Conservation (phyloP, 2,797 vertebrate species). For the Darevskia nairensis region DNA sequence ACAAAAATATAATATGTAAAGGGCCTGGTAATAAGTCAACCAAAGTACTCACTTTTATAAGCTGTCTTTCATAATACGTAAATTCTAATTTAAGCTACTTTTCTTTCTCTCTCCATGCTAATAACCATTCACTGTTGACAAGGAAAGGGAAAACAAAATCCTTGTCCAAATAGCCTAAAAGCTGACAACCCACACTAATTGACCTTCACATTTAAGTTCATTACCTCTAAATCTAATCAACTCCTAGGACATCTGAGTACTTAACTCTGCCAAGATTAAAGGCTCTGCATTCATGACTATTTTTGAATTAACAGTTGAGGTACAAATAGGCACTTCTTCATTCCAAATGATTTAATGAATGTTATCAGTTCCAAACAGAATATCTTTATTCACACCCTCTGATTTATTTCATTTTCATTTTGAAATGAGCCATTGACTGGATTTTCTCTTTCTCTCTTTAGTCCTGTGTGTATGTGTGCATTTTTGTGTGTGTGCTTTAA, state of each 20-base stretch:
- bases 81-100: slow-evolving; percentile 22
- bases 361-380: slow-evolving; percentile 19
- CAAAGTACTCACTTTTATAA: neutral
- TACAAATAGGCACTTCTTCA: slow-evolving; percentile 40
- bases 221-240: slow-evolving; percentile 56
- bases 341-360: slow-evolving; percentile 40
- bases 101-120: neutral
- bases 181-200: slow-evolving; percentile 13
- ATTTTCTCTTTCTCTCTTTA: neutral
- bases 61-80: slow-evolving; percentile 5
- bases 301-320: slow-evolving; percentile 53
- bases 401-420: slow-evolving; percentile 19
- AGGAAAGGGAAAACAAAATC: slow-evolving; percentile 24
- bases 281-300: slow-evolving; percentile 36
- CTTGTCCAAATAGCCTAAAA: slow-evolving; percentile 45
- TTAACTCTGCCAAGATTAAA: slow-evolving; percentile 52
- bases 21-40: slow-evolving; percentile 18
- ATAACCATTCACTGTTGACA: neutral
- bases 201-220: slow-evolving; percentile 53
- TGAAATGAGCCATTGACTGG: slow-evolving; percentile 34
- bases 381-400: slow-evolving; percentile 22
- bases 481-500: neutral
- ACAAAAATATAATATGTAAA: neutral
- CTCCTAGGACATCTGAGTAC: slow-evolving; percentile 42
- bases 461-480: neutral